These are phyloP conservation scores for Hemithea aestivaria DNA, from an alignment of 2,888 invertebrate genomes.

Conservation along the genomic window DNA sequence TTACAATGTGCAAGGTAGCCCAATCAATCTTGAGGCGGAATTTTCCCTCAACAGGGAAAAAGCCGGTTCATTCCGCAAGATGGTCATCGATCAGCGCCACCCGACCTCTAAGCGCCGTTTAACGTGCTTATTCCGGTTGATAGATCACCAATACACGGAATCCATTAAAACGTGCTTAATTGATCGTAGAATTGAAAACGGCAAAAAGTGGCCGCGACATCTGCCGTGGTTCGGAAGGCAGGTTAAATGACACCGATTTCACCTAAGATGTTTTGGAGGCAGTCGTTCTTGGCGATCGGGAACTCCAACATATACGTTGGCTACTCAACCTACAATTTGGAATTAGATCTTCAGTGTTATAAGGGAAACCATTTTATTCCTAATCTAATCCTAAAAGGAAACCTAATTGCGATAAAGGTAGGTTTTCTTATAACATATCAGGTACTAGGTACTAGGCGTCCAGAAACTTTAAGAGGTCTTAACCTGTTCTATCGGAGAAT, in stretches of 20 bases:
- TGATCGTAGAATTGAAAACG: slow-evolving; percentile 71
- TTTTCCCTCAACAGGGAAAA: slow-evolving; percentile 9
- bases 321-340: too few species aligned
- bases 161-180: slow-evolving; percentile 74
- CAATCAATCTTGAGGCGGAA: slow-evolving; percentile 9
- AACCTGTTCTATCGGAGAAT: too few species aligned
- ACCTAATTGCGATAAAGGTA: too few species aligned
- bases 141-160: slow-evolving; percentile 67
- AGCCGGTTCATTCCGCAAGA: slow-evolving; percentile 11
- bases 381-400: too few species aligned
- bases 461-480: too few species aligned
- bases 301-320: too few species aligned
- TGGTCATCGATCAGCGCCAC: slow-evolving; percentile 56
- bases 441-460: too few species aligned
- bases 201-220: slow-evolving; percentile 51
- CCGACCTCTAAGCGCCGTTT: slow-evolving; percentile 59
- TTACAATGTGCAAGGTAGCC: background rate
- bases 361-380: too few species aligned
- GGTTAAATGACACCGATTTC: background rate
- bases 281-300: too few species aligned
- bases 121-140: slow-evolving; percentile 68
- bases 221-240: slow-evolving; percentile 19
- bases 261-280: too few species aligned
- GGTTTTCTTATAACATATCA: too few species aligned
- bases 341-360: too few species aligned